These are phyloP conservation scores for Vanacampus margaritifer DNA, from an alignment of 2,113 vertebrate species.

Conservation along the genomic window DNA sequence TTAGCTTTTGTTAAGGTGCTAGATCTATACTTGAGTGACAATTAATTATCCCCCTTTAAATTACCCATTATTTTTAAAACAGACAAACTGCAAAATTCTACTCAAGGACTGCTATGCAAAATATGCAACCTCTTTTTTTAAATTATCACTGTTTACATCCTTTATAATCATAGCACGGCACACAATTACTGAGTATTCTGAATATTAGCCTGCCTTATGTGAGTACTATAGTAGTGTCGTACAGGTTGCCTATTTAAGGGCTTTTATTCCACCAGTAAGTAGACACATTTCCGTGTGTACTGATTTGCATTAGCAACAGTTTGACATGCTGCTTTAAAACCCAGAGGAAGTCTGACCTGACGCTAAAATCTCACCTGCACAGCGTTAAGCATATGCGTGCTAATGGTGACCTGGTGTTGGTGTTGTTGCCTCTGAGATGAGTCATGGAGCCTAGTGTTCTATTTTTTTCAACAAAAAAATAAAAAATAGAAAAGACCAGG, in stretches of 20 bases:
- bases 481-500: conserved; percentile 22
- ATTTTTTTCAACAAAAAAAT: conserved; percentile 22
- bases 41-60: conserved; percentile 48
- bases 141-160: background rate
- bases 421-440: conserved; percentile 79
- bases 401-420: conserved; percentile 79
- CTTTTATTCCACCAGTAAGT: conserved; percentile 37
- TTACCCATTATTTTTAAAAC: conserved; percentile 21
- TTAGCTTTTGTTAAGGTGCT: conserved; percentile 30
- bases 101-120: background rate
- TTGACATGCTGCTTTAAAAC: conserved; percentile 77
- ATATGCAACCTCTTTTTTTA: background rate
- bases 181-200: conserved; percentile 13
- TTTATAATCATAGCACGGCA: background rate
- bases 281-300: conserved; percentile 26
- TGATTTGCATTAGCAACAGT: conserved; percentile 70
- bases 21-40: conserved; percentile 29
- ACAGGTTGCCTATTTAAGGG: conserved; percentile 16
- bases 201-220: conserved; percentile 24
- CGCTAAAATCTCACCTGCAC: conserved; percentile 76
- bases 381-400: conserved; percentile 83
- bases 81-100: conserved; percentile 1
- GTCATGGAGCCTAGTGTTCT: conserved; percentile 63
- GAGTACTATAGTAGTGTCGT: conserved; percentile 16
- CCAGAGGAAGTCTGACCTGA: conserved; percentile 77